Conservation (phyloP, 2,888 invertebrate species). For the Villa cingulata region DNA sequence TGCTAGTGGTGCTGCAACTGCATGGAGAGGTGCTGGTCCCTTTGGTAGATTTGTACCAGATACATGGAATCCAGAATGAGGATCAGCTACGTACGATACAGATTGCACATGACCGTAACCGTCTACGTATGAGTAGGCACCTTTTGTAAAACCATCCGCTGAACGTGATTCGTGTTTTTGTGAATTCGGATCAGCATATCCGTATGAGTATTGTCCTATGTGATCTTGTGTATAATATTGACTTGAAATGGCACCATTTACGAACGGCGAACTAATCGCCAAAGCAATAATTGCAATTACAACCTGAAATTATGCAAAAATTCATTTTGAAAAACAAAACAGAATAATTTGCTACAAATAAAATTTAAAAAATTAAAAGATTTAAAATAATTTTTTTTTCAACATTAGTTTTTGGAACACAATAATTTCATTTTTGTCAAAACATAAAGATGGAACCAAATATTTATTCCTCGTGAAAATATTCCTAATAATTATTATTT, state of each 20-base stretch:
- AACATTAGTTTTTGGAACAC: background rate
- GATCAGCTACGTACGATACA: slow-evolving; percentile 49
- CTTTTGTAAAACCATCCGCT: slow-evolving; percentile 47
- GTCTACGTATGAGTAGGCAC: slow-evolving; percentile 56
- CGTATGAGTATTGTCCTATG: slow-evolving; percentile 47
- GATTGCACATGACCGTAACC: slow-evolving; percentile 50
- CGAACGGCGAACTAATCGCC: background rate
- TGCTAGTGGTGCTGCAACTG: slow-evolving; percentile 19
- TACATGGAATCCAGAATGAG: slow-evolving; percentile 50
- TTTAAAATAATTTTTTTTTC: too few relatives aligned
- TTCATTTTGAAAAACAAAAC: too few relatives aligned
- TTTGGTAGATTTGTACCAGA: slow-evolving; percentile 49
- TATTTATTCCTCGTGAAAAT: too few relatives aligned
- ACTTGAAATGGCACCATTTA: slow-evolving; percentile 34
- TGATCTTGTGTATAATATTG: slow-evolving; percentile 48
- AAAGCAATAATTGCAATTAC: slow-evolving; percentile 23
- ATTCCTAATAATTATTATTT: too few relatives aligned
- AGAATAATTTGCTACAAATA: too few relatives aligned
- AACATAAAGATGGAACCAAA: too few relatives aligned
- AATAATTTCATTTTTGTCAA: too few relatives aligned
- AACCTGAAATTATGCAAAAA: slow-evolving; percentile 26
- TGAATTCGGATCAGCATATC: slow-evolving; percentile 49
- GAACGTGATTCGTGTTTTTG: slow-evolving; percentile 48
- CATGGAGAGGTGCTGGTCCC: slow-evolving; percentile 36
- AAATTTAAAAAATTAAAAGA: too few relatives aligned